phyloP scores from a whole-genome alignment of 2,113 vertebrate species.

The Rhea pennata region DNA sequence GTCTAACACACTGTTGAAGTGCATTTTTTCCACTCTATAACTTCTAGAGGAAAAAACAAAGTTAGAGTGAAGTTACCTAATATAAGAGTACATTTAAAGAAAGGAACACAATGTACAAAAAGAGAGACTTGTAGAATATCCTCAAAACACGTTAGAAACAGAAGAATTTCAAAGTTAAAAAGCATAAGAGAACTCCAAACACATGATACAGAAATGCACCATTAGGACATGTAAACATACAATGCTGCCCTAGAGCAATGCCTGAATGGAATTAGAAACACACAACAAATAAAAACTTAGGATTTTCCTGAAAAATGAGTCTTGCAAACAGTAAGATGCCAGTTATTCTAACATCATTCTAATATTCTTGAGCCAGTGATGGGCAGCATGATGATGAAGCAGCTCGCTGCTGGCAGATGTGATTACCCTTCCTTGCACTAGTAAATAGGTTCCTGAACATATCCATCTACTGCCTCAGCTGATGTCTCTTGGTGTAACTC shows the following conservation, averaged over 20 bases:
- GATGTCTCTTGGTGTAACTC: too few species aligned
- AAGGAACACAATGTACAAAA: not conserved
- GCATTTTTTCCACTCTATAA: not conserved
- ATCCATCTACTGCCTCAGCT: rapidly evolving
- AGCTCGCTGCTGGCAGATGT: not conserved
- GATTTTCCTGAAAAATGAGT: not conserved
- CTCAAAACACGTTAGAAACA: not conserved
- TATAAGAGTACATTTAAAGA: not conserved
- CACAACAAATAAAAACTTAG: not conserved
- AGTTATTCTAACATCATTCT: not conserved
- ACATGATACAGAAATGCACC: not conserved
- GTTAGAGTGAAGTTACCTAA: not conserved
- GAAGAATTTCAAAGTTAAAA: not conserved
- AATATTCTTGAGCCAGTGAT: not conserved
- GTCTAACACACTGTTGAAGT: not conserved
- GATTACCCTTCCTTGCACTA: rapidly evolving
- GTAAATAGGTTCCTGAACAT: not conserved
- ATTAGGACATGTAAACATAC: not conserved
- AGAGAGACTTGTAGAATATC: not conserved
- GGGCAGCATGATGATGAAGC: not conserved
- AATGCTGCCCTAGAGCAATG: not conserved
- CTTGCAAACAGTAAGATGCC: not conserved
- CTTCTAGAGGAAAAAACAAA: not conserved
- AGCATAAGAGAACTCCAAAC: not conserved
- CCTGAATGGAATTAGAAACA: not conserved